phyloP scores from a whole-genome alignment of 2,888 invertebrate species.

The Andrena minutula region DNA sequence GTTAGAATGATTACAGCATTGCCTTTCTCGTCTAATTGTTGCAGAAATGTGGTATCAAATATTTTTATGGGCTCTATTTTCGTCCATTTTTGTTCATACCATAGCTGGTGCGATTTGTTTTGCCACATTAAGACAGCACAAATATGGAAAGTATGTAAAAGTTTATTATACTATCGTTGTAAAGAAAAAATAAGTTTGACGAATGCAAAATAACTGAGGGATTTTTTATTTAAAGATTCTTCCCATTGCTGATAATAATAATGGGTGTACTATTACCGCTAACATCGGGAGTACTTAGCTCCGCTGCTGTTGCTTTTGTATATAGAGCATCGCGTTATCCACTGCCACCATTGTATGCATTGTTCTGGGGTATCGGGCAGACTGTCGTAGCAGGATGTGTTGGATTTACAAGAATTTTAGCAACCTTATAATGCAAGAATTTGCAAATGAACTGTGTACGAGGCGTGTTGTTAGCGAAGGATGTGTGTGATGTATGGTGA shows the following conservation, averaged over 20 bases:
- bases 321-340: constrained; percentile 95
- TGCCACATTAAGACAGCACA: constrained; percentile 96
- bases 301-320: constrained; percentile 97
- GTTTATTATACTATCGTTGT: constrained; percentile 8
- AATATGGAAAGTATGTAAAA: constrained; percentile 90
- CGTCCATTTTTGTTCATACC: constrained; percentile 96
- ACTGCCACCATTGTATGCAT: constrained; percentile 96
- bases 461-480: constrained; percentile 15
- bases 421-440: constrained; percentile 90
- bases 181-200: constrained; percentile 9
- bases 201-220: constrained; percentile 44
- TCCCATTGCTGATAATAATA: constrained; percentile 93
- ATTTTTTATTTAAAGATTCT: constrained; percentile 88
- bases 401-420: constrained; percentile 96
- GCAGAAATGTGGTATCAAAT: constrained; percentile 99
- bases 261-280: constrained; percentile 96
- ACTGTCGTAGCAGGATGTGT: constrained; percentile 95
- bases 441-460: constrained; percentile 22
- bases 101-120: constrained; percentile 96
- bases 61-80: constrained; percentile 97
- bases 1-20: neutral
- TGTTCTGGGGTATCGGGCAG: constrained; percentile 98
- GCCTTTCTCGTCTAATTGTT: constrained; percentile 84
- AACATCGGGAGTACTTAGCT: constrained; percentile 94
- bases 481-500: constrained; percentile 30